Percentiles rank a stretch among this genome's conserved stretches.
These are phyloP conservation scores for Myotis myotis DNA, from an alignment of 2,797 vertebrate species.

Conservation along the genomic window DNA sequence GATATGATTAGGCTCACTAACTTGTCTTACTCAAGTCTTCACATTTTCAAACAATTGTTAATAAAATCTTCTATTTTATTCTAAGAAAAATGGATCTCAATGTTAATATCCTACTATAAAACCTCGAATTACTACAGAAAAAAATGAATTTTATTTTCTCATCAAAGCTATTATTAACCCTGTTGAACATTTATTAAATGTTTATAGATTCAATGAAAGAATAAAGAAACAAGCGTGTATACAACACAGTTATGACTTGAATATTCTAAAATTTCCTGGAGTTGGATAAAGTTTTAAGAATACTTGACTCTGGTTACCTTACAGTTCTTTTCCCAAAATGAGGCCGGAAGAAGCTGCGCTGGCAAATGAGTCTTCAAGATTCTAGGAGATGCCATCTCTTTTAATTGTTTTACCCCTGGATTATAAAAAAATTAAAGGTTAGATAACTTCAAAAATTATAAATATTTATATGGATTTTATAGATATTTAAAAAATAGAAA, in stretches of 20 bases:
- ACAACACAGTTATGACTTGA: not conserved
- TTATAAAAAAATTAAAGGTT: constrained; percentile 32
- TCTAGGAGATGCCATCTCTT: constrained; percentile 85
- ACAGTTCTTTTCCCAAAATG: constrained; percentile 91
- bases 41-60: not conserved
- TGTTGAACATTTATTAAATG: not conserved
- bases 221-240: not conserved
- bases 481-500: not conserved
- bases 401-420: constrained; percentile 76
- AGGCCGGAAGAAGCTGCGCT: constrained; percentile 86
- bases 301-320: constrained; percentile 83
- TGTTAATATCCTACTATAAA: not conserved
- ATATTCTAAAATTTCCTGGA: not conserved
- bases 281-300: not conserved
- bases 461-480: not conserved
- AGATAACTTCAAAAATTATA: constrained; percentile 18
- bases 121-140: not conserved
- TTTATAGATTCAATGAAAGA: not conserved
- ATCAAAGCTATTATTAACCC: not conserved
- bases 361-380: constrained; percentile 92
- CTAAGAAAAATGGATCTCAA: not conserved
- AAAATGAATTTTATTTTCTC: not conserved
- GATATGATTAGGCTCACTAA: not conserved
- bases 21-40: not conserved
- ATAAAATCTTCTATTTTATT: not conserved